Percentiles rank a stretch among this genome's conserved stretches.
Conservation (phyloP, 2,113 vertebrate species). For the Pelecanoides urinatrix region DNA sequence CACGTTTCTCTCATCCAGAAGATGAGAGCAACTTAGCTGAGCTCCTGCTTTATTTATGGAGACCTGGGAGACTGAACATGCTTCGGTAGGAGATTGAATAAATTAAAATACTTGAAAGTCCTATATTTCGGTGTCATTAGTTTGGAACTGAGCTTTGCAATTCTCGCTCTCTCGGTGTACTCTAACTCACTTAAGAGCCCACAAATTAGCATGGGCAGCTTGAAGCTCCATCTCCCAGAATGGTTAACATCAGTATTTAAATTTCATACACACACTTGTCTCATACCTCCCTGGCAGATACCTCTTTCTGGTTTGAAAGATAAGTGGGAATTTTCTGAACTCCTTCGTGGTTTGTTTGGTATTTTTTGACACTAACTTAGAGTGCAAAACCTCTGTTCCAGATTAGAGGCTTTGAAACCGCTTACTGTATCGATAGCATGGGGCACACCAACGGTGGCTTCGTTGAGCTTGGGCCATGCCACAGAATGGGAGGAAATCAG, state of each 20-base stretch:
- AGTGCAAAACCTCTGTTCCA: conserved; percentile 52
- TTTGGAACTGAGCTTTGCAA: neutral
- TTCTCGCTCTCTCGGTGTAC: neutral
- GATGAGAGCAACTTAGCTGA: neutral
- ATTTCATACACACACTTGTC: neutral
- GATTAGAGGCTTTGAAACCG: conserved; percentile 90
- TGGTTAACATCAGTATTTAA: neutral
- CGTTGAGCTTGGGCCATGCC: conserved; percentile 92
- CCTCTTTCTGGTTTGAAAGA: neutral
- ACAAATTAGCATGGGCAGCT: neutral
- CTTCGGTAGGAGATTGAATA: neutral
- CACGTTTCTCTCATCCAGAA: neutral
- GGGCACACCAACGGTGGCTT: conserved; percentile 92
- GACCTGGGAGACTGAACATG: neutral
- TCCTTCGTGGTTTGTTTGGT: neutral
- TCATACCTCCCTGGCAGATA: neutral
- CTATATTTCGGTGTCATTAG: neutral
- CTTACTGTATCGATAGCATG: conserved; percentile 98
- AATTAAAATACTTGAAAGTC: neutral
- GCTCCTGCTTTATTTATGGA: neutral
- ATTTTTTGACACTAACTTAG: neutral
- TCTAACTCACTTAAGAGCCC: neutral
- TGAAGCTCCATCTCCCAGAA: neutral
- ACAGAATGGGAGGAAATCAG: conserved; percentile 98
- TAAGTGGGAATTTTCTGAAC: neutral